Percentiles rank a stretch among this genome's conserved stretches.
These are phyloP conservation scores for Rhinophrynus dorsalis DNA, from an alignment of 2,797 vertebrate genomes.

Conservation along the genomic window DNA sequence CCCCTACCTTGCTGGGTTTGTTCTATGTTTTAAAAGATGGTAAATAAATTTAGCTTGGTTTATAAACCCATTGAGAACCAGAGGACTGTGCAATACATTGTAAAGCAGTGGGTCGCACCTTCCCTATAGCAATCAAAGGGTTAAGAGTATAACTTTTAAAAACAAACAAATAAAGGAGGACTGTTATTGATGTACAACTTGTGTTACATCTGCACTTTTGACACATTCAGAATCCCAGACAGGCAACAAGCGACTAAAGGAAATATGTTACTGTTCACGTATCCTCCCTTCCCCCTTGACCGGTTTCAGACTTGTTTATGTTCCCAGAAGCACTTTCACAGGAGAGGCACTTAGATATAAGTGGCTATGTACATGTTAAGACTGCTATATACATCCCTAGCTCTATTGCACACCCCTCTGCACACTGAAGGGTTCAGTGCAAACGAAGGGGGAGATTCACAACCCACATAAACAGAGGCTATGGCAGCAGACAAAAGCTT, in stretches of 20 bases:
- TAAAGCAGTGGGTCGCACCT: no score
- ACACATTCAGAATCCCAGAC: slow-evolving; percentile 9
- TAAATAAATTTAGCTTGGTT: no score
- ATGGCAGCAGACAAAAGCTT: neutral
- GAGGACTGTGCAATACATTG: no score
- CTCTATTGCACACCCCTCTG: neutral
- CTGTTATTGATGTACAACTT: slow-evolving; percentile 32
- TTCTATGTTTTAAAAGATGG: no score
- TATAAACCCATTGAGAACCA: no score
- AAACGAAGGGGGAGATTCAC: neutral
- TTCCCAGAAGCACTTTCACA: neutral
- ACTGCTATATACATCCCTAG: neutral
- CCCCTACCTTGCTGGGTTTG: no score
- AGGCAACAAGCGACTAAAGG: neutral
- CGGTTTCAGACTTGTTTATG: neutral
- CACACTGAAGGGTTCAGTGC: neutral
- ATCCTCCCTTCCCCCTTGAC: neutral
- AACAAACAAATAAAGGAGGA: no score
- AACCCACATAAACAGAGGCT: neutral
- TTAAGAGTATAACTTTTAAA: slow-evolving; percentile 10
- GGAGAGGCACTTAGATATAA: neutral
- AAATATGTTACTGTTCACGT: slow-evolving; percentile 4
- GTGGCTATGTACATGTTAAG: neutral
- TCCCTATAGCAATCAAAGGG: no score
- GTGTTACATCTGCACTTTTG: slow-evolving; percentile 1